These are phyloP conservation scores for Diacarnus erythraeanus DNA, from an alignment of 37 sponge, comb jelly and placozoan genomes.

Conservation along the genomic window DNA sequence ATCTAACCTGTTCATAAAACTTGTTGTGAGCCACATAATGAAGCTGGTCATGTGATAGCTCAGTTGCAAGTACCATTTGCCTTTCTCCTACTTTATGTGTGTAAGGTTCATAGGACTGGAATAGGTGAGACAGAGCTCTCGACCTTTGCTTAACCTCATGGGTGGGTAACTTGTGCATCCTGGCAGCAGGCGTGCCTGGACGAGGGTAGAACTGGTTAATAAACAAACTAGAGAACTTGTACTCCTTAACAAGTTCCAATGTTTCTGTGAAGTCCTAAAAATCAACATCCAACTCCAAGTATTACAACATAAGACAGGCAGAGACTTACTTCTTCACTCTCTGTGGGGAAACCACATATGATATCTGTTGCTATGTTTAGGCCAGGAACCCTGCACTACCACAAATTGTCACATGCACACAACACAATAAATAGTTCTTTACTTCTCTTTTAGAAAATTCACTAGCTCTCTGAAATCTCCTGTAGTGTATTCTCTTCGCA, in stretches of 20 bases:
- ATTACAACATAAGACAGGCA: neutral
- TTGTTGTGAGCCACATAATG: constrained; percentile 94
- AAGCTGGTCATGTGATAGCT: constrained; percentile 79
- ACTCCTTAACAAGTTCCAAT: constrained; percentile 63
- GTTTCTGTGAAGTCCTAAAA: constrained; percentile 80
- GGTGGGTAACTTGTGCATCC: constrained; percentile 91
- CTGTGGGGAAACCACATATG: constrained; percentile 98
- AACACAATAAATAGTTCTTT: neutral
- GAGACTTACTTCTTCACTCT: constrained; percentile 70
- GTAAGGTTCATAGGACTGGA: constrained; percentile 88
- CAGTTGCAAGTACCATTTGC: constrained; percentile 79
- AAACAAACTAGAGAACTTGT: constrained; percentile 94
- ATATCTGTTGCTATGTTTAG: constrained; percentile 98
- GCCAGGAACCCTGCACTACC: constrained; percentile 78
- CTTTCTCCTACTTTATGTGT: constrained; percentile 62
- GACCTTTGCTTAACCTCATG: constrained; percentile 59
- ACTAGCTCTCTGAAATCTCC: constrained; percentile 78
- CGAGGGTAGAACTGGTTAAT: constrained; percentile 99
- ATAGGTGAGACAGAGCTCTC: constrained; percentile 43
- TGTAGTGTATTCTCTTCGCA: constrained; percentile 93
- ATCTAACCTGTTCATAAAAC: constrained; percentile 89
- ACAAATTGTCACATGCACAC: neutral
- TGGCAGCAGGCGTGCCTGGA: constrained; percentile 96
- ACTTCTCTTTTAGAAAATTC: constrained; percentile 82
- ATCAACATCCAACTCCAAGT: too few relatives aligned